Evolutionary conservation across 2,888 invertebrate species (phyloP).

Genomic region (Athalia circularis): DNA sequence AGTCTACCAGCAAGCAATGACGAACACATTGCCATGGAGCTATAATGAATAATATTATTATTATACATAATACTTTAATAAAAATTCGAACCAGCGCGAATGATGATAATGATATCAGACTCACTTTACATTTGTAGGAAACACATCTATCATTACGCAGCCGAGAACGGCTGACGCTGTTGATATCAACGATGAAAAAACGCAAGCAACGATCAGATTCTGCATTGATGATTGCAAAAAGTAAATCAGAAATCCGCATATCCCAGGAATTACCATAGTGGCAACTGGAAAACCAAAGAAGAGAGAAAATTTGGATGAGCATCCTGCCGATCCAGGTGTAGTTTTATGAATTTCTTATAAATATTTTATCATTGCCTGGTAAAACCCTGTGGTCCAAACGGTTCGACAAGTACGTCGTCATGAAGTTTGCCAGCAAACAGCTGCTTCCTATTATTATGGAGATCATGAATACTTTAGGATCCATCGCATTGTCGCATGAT

Average conservation of each 20-base stretch:
- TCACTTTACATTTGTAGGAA: slow-evolving; percentile 62
- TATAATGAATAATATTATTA: slow-evolving; percentile 56
- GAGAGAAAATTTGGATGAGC: neutral
- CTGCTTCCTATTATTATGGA: slow-evolving; percentile 80
- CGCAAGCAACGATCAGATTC: slow-evolving; percentile 76
- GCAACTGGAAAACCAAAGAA: slow-evolving; percentile 49
- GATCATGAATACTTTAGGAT: slow-evolving; percentile 78
- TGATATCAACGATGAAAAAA: slow-evolving; percentile 71
- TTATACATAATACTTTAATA: no score
- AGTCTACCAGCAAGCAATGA: slow-evolving; percentile 79
- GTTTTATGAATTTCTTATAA: no score
- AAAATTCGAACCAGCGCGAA: no score
- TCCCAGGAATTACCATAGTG: slow-evolving; percentile 74
- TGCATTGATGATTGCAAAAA: slow-evolving; percentile 76
- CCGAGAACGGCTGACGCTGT: slow-evolving; percentile 69
- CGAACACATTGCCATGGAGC: slow-evolving; percentile 79
- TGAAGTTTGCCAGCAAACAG: slow-evolving; percentile 79
- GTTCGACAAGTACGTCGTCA: slow-evolving; percentile 77
- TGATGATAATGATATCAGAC: neutral
- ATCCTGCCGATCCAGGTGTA: no score
- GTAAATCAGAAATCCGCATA: slow-evolving; percentile 77
- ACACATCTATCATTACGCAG: slow-evolving; percentile 61
- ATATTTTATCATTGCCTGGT: slow-evolving; percentile 53
- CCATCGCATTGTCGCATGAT: slow-evolving; percentile 76
- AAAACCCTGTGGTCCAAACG: slow-evolving; percentile 55